Percentiles rank a stretch among this genome's conserved stretches.
Evolutionary conservation across 2,113 vertebrate species (phyloP).

Genomic region (Limnothrissa miodon): DNA sequence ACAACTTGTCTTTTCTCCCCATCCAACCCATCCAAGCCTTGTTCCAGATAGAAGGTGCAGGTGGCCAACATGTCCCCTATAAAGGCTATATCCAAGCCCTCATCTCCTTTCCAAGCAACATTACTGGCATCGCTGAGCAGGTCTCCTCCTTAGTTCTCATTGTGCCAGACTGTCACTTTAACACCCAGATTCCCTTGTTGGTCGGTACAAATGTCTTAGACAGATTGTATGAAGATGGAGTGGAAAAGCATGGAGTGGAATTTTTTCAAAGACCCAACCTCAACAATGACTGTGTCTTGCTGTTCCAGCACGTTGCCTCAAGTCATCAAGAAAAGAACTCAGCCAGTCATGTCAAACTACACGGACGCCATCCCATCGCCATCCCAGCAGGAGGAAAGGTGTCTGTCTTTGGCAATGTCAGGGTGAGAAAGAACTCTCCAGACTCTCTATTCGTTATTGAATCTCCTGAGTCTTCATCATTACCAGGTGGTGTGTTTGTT

Average conservation of each 20-base stretch:
- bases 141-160: not conserved
- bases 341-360: conserved; percentile 10
- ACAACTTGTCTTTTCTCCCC: conserved; percentile 2
- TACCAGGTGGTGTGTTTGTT: conserved; percentile 22
- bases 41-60: conserved; percentile 27
- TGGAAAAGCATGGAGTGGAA: not conserved
- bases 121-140: not conserved
- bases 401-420: conserved; percentile 16
- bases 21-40: conserved; percentile 28
- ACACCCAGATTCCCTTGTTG: conserved; percentile 18
- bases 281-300: not conserved
- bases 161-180: not conserved
- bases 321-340: too few species aligned
- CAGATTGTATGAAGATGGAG: not conserved
- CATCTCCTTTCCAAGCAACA: not conserved
- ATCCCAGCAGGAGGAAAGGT: conserved; percentile 13
- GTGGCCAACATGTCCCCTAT: conserved; percentile 19
- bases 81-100: conserved; percentile 6
- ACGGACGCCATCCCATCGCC: conserved; percentile 1
- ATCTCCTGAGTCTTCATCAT: not conserved
- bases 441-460: conserved; percentile 9
- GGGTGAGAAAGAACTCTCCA: not conserved
- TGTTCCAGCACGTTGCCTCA: conserved; percentile 14
- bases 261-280: not conserved
- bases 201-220: conserved; percentile 18